Base-by-base conservation (phyloP, 2,888 invertebrate genomes). In the Orchesella flavescens region DNA sequence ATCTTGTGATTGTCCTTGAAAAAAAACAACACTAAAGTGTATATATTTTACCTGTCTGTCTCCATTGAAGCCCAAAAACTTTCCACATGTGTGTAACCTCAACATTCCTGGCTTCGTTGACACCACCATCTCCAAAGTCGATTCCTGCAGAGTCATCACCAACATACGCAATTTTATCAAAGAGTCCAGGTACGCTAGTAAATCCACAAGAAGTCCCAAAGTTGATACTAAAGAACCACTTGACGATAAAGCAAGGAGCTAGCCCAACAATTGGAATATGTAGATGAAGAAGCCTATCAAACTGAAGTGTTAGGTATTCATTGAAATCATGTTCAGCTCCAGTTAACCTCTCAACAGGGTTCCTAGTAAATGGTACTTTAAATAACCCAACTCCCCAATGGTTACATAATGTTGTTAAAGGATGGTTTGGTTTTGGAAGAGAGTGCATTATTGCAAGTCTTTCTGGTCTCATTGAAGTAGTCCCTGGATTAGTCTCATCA, bases 371-470 rank as follows among this genome's bases (percentile, higher is more conserved):
- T 21, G 87, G 87, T n/a, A 88, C 85, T 74, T 87, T 88, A 71
- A 88, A 88, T 1, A 88, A 66, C 9, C 88, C 88, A 19, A 88
- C 88, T 12, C 86, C 86, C 88, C 88, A 88, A 53, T 87, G 87
- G 74, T 88, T 88, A 68, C 85, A 85, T 84, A 88, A 79, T 19
- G 77, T 53, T 10, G 76, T 86, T 0, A 88, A 57, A 9, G 88
- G 88, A 74, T 88, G 88, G 55, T 85, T 85, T 12, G 86, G 84
- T 43, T 82, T 84, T 3, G 88, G 88, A 0, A 88, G 83, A 10
- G 86, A 86, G 72, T 88, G 88, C 88, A 88, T 88, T 21, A 88
- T 80, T 15, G 85, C 75, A 1, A 87, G 84, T 49, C 71, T 83
- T 9, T 74, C 69, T 17, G 88, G 88, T 13, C 87, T 46, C 0